Percentiles rank a stretch among this genome's conserved stretches.
Evolutionary conservation across 2,113 vertebrate species (phyloP).

Genomic region (Albula goreensis): DNA sequence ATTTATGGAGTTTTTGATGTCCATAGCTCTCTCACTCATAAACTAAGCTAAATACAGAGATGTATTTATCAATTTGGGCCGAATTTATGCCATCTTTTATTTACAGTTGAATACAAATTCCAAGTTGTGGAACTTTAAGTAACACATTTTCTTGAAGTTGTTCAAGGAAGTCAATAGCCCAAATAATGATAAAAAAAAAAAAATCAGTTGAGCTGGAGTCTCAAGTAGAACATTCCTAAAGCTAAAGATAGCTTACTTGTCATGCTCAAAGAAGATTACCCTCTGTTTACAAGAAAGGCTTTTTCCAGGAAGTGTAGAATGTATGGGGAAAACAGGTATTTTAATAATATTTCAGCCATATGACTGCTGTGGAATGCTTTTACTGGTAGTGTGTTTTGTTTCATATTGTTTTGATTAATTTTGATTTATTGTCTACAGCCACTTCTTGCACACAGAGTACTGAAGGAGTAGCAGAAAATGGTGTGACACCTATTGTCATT

Average conservation of each 20-base stretch:
- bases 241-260: not conserved
- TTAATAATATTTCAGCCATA: not conserved
- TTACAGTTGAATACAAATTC: not conserved
- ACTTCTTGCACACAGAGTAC: not conserved
- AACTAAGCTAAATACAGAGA: too few species aligned
- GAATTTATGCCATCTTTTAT: too few species aligned
- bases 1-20: not conserved
- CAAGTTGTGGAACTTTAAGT: not conserved
- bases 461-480: not conserved
- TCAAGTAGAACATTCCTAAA: constrained; percentile 17
- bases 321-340: not conserved
- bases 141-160: not conserved
- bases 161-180: not conserved
- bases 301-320: not conserved
- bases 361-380: not conserved
- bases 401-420: not conserved
- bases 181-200: not conserved
- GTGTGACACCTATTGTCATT: not conserved
- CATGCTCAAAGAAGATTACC: not conserved
- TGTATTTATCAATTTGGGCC: too few species aligned
- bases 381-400: not conserved
- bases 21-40: too few species aligned
- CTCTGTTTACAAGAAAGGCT: not conserved
- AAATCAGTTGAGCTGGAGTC: not conserved
- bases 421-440: constrained; percentile 11